Conservation (phyloP, 1,140 invertebrate genomes). For the Drosophila mojavensis region DNA sequence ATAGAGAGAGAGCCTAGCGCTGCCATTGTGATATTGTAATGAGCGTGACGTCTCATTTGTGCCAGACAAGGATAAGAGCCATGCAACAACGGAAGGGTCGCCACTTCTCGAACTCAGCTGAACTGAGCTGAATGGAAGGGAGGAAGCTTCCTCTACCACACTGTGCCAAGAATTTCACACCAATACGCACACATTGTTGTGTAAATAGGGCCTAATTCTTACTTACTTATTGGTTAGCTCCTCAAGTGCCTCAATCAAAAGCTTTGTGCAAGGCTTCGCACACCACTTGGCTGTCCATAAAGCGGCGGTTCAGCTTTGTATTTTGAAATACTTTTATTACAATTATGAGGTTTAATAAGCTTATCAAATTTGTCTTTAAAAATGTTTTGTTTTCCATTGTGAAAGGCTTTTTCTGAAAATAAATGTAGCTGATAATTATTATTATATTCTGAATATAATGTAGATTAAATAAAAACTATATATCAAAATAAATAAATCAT, state of each 20-base stretch:
- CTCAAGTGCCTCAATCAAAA: slow-evolving; percentile 53
- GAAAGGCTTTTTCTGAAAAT: too few relatives aligned
- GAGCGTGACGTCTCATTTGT: slow-evolving; percentile 68
- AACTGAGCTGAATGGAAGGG: not conserved
- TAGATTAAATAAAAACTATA: too few relatives aligned
- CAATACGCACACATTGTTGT: slow-evolving; percentile 61
- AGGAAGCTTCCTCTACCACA: not conserved
- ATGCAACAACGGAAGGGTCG: slow-evolving; percentile 28
- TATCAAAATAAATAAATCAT: too few relatives aligned
- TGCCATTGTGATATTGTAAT: slow-evolving; percentile 57
- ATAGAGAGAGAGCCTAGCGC: not conserved
- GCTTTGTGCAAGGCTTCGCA: slow-evolving; percentile 9
- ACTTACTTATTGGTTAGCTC: slow-evolving; percentile 41
- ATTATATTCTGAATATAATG: too few relatives aligned
- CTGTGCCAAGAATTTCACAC: slow-evolving; percentile 61
- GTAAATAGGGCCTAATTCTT: slow-evolving; percentile 66
- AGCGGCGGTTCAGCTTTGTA: not conserved
- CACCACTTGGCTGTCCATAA: slow-evolving; percentile 46
- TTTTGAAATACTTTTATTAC: not conserved
- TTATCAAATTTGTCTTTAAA: not conserved
- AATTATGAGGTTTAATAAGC: not conserved
- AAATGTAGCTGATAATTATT: too few relatives aligned
- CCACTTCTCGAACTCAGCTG: not conserved
- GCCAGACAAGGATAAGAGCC: slow-evolving; percentile 28
- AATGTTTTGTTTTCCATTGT: not conserved